Base-by-base conservation (phyloP, 2,113 vertebrate species). In the Cinclus cinclus region DNA sequence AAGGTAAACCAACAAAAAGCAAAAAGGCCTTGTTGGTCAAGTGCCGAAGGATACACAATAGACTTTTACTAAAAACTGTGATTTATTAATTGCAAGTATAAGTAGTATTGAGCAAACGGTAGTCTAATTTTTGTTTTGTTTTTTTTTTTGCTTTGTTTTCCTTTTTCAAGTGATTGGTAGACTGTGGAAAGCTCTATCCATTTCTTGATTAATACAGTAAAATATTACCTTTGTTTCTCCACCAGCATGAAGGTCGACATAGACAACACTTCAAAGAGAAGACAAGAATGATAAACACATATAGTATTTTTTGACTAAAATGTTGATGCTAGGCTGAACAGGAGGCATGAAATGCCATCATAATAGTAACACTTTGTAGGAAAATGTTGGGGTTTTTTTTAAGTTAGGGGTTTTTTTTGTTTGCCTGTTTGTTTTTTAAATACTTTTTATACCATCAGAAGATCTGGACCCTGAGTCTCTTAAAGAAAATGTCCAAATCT, bases 171-270 rank as follows among this genome's bases (percentile, higher is more conserved):
- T 94, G 78, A 97, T 91, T 96, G 58, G n/a, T 95, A 94, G 70
- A 75, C 46, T 87, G 50, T 81, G 80, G 69, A 89, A 93, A 86
- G n/a, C 55, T 86, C 58, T 83, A 70, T 94, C n/a, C 27, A 75
- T 97, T 97, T 94, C 91, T 90, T 96, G 87, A 97, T 96, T 97
- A 97, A 96, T 86, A 93, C 7, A 53, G 23, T 60, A 64, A 41
- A 91, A 76, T 87, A 91, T 80, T 89, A 92, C 88, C 82, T 94
- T 94, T 95, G 25, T 65, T 97, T 97, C 80, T 41, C 21, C 83
- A 49, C 49, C 39, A 71, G 24, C 5, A 10, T 6, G 73, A 96
- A 96, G 41, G 11, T 65, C 82, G 35, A n/a, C 69, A 83, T 30
- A 85, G 63, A 65, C 6, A 60, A 25, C 21, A 92, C 71, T 50